Percentiles rank a stretch among this genome's conserved stretches.
These are phyloP conservation scores for Lates calcarifer DNA, from an alignment of 2,113 vertebrate genomes.

Conservation along the genomic window DNA sequence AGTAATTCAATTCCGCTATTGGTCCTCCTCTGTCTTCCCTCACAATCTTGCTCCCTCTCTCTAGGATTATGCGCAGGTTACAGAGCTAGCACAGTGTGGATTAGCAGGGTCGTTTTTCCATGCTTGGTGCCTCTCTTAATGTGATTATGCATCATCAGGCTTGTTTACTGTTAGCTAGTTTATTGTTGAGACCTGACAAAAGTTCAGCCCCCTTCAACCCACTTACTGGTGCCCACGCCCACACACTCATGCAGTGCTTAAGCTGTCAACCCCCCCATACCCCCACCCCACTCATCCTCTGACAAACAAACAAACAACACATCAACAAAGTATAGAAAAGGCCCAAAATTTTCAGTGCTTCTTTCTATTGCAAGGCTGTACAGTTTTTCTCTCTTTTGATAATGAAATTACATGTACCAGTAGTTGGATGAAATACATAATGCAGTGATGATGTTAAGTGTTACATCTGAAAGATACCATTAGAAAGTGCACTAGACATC, in stretches of 20 bases:
- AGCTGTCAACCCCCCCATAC: slow-evolving; percentile 59
- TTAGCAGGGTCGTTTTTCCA: slow-evolving; percentile 89
- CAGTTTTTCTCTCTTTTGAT: neutral
- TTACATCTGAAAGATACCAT: slow-evolving; percentile 13
- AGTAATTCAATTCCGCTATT: slow-evolving; percentile 88
- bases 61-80: slow-evolving; percentile 92
- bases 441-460: neutral
- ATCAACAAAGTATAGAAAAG: slow-evolving; percentile 6
- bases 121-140: slow-evolving; percentile 90
- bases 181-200: slow-evolving; percentile 82
- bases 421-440: neutral
- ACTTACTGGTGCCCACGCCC: slow-evolving; percentile 74
- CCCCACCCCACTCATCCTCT: slow-evolving; percentile 25
- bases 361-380: slow-evolving; percentile 6
- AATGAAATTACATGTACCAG: slow-evolving; percentile 2
- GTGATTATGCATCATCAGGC: slow-evolving; percentile 95
- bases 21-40: slow-evolving; percentile 60
- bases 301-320: slow-evolving; percentile 52
- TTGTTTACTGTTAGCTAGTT: slow-evolving; percentile 90
- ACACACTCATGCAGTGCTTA: slow-evolving; percentile 73
- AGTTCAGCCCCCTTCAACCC: slow-evolving; percentile 81
- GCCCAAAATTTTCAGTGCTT: neutral
- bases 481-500: slow-evolving; percentile 25
- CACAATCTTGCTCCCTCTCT: slow-evolving; percentile 78
- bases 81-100: slow-evolving; percentile 84